Base-by-base conservation (phyloP, 2,888 invertebrate genomes). In the Incurvaria masculella region DNA sequence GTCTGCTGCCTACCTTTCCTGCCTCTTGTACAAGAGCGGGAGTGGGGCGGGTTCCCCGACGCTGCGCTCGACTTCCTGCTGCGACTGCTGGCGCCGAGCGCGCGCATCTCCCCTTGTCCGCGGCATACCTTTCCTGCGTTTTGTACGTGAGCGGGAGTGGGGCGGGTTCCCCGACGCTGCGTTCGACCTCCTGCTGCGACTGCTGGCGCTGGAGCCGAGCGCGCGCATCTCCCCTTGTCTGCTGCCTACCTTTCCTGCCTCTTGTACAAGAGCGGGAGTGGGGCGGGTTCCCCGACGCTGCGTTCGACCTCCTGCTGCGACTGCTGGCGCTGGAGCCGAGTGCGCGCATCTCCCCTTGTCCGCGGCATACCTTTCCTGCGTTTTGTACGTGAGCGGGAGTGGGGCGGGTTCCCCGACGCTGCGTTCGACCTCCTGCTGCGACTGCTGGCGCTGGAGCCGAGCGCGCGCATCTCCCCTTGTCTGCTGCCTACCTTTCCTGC, bases 251-350 rank as follows among this genome's bases (percentile, higher is more conserved):
- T n/a, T n/a, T n/a, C n/a, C n/a, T n/a, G n/a, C n/a, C n/a, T n/a
- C n/a, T n/a, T 23, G 23, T 33, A 14, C 33, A 33, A n/a, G 11
- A 33, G 11, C 11, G 11, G 42, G 23, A 42, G 33, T 61, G 66
- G 55, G 67, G 64, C 47, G 76, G 72, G 17, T 88, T 86, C 69
- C 90, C 91, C 19, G 80, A 82, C 58, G 74, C 82, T 52, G 92
- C 91, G 1, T 93, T 87, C 69, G 82, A 88, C 61, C 79, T 94
- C 54, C 78, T 91, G 49, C 71, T 74, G 54, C 81, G 80, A 46
- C 78, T 94, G 57, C 72, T 94, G 57, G 89, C 90, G 64, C 80
- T 91, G n/a, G 85, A 91, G 78, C 90, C 91, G n/a, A 74, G 80
- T 58, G 80, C 81, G 26, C 82, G 94, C 57, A 82, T 87, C 52